Percentiles rank a stretch among this genome's conserved stretches.
Evolutionary conservation across 2,888 invertebrate genomes (phyloP).

Genomic region (Chesias legatella): DNA sequence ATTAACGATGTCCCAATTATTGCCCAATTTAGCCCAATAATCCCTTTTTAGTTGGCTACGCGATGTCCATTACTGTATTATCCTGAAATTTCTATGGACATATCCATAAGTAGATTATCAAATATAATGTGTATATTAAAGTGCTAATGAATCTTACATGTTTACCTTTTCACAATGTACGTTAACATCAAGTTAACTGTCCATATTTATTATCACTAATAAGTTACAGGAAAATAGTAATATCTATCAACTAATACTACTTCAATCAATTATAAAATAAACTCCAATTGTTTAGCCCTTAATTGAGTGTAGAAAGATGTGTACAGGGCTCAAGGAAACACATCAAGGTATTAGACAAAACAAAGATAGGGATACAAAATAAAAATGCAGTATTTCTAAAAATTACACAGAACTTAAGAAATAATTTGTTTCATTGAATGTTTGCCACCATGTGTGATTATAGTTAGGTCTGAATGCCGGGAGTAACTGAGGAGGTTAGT

Average conservation of each 20-base stretch:
- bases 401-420: conserved; percentile 43
- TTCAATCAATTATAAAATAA: conserved; percentile 32
- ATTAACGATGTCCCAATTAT: conserved; percentile 56
- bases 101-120: conserved; percentile 17
- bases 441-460: conserved; percentile 71
- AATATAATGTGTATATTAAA: too few relatives aligned
- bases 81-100: conserved; percentile 66
- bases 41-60: conserved; percentile 50
- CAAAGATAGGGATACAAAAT: conserved; percentile 31
- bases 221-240: conserved; percentile 26
- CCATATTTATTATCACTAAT: conserved; percentile 18
- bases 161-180: conserved; percentile 14
- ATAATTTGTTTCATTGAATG: conserved; percentile 66
- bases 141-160: conserved; percentile 27
- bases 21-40: conserved; percentile 68
- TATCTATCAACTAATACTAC: conserved; percentile 33
- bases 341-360: conserved; percentile 18
- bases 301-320: conserved; percentile 32
- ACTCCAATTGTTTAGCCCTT: conserved; percentile 32
- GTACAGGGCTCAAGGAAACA: conserved; percentile 20
- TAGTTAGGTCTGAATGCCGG: conserved; percentile 68
- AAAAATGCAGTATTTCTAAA: conserved; percentile 41
- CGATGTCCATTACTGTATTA: conserved; percentile 52
- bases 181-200: conserved; percentile 21
- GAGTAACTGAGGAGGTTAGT: conserved; percentile 60